Conservation (phyloP, 2,797 vertebrate genomes). For the Crocodylus rhombifer region DNA sequence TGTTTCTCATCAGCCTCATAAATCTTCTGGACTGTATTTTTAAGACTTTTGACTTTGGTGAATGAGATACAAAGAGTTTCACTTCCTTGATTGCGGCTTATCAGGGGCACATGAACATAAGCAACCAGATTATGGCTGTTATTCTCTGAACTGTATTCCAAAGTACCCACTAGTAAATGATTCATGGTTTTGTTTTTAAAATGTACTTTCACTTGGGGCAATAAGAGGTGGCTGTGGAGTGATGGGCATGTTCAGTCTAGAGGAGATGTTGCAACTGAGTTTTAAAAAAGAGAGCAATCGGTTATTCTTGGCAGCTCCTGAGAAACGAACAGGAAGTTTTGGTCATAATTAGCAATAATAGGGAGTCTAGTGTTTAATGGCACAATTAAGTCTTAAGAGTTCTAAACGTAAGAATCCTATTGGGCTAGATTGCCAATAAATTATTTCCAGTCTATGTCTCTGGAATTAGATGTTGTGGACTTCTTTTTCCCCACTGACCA, state of each 20-base stretch:
- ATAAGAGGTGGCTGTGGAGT: neutral
- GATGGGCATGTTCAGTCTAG: neutral
- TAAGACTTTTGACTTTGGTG: too few relatives aligned
- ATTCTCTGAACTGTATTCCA: too few relatives aligned
- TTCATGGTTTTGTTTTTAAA: too few relatives aligned
- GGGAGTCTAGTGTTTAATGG: neutral
- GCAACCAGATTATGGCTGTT: too few relatives aligned
- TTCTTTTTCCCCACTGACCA: conserved; percentile 21
- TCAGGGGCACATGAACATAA: too few relatives aligned
- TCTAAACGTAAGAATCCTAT: neutral
- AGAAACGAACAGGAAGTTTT: neutral
- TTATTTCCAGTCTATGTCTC: neutral
- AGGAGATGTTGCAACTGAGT: neutral
- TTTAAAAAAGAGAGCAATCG: neutral
- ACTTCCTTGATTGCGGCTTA: too few relatives aligned
- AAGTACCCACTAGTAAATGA: too few relatives aligned
- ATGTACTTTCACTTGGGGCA: neutral
- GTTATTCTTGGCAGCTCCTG: neutral
- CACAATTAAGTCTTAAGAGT: neutral
- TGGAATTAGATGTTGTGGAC: neutral
- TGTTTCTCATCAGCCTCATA: too few relatives aligned
- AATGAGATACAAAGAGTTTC: too few relatives aligned
- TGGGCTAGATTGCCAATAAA: neutral
- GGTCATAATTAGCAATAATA: neutral
- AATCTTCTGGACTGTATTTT: too few relatives aligned